Base-by-base conservation (phyloP, 2,888 invertebrate genomes). In the Ptilodon capucinus region DNA sequence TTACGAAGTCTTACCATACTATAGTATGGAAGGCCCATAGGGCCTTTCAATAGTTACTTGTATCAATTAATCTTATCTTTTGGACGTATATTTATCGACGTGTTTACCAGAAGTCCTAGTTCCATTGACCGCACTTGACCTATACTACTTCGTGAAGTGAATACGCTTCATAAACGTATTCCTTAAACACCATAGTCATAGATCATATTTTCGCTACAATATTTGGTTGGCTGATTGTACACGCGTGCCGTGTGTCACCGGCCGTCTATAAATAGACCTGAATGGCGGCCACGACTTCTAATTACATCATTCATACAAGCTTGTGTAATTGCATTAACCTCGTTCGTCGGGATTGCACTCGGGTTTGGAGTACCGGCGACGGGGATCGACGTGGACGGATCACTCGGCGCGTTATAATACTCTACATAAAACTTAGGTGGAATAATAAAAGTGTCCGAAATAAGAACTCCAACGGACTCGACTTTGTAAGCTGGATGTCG, bases 281-380 rank as follows among this genome's bases (percentile, higher is more conserved):
- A 82, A 81, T 82, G 79, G 76, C 63, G 60, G 63, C 69, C 65
- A 68, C 51, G 48, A 55, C 49, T 44, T 39, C 62, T 78, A 77
- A 79, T 82, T 80, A 79, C 79, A 80, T 79, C 76, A 79, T 78
- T 74, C 74, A 74, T 68, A 60, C 67, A 61, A 49, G 55, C 47
- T 58, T 55, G 62, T 66, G 62, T 69, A 64, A 67, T 70, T 71
- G 68, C 58, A 71, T 70, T 74, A 73, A 69, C 72, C 70, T 74
- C 66, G 40, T 18, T 18, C 4, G 36, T 14, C 16, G 9, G 30
- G 7, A 13, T 16, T 9, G 6, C 18, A 18, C 36, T 18, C 36
- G 36, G 17, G 19, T 9, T 36, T 18, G 36, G 17, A 14, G 6
- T 2, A 18, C 17, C 18, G 17, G 4, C 9, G 17, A 0, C 17